Conservation (phyloP, 2,113 vertebrate genomes). For the Geothlypis trichas region DNA sequence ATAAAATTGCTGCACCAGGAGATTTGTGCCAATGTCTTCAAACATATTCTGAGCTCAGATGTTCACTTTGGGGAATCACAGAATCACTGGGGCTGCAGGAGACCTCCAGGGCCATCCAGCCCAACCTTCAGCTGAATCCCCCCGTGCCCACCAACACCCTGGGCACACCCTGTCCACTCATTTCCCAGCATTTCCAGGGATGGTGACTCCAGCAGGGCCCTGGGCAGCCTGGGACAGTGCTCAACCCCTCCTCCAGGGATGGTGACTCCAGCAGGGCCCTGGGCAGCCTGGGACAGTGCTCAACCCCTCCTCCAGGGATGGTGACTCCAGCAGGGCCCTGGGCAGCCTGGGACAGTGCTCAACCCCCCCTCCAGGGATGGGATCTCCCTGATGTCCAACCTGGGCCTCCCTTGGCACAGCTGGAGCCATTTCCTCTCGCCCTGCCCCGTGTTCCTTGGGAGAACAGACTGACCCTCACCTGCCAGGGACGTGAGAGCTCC, state of each 20-base stretch:
- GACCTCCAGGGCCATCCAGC: neutral
- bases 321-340: neutral
- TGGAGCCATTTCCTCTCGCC: accelerated
- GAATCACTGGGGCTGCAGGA: neutral
- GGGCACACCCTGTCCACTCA: accelerated
- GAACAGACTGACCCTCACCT: neutral
- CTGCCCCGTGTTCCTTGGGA: neutral
- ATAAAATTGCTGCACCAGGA: neutral
- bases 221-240: neutral
- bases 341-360: neutral
- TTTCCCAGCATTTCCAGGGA: neutral
- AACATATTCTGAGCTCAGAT: neutral
- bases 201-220: neutral
- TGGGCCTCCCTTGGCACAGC: neutral
- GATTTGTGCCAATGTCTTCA: accelerated
- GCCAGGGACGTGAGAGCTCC: neutral
- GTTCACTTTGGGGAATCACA: neutral
- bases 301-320: neutral
- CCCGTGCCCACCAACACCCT: accelerated
- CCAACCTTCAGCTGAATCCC: neutral
- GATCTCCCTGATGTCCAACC: accelerated
- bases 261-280: neutral
- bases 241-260: neutral
- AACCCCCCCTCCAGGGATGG: neutral
- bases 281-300: neutral